Evolutionary conservation across 35 echinoderm and acorn worm species (phyloP).

Genomic region (Ophiothrix spiculata): DNA sequence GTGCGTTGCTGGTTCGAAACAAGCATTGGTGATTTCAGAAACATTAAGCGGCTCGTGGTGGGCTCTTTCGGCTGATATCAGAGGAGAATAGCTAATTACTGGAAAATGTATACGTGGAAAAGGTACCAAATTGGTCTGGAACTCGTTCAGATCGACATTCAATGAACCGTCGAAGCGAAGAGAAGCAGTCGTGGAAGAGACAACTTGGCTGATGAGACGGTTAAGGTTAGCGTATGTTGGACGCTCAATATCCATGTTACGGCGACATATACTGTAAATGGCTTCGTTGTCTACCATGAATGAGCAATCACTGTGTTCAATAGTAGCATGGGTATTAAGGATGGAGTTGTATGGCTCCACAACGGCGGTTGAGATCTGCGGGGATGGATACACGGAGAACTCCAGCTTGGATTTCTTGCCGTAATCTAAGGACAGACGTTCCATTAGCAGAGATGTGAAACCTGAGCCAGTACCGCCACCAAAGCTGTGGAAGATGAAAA

Average conservation of each 20-base stretch:
- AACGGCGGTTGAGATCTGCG: background rate
- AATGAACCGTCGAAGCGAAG: slow-evolving; percentile 51
- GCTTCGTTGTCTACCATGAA: slow-evolving; percentile 78
- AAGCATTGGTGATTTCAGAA: background rate
- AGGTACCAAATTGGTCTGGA: slow-evolving; percentile 62
- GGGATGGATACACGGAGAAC: slow-evolving; percentile 32
- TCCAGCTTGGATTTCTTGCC: slow-evolving; percentile 62
- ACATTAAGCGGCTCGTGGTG: background rate
- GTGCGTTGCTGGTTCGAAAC: slow-evolving; percentile 14
- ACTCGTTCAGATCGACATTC: slow-evolving; percentile 56
- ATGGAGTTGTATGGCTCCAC: slow-evolving; percentile 27
- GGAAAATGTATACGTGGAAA: slow-evolving; percentile 59
- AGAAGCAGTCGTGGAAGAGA: background rate
- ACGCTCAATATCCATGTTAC: slow-evolving; percentile 60
- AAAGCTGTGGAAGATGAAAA: slow-evolving; percentile 64
- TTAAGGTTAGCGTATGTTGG: slow-evolving; percentile 56
- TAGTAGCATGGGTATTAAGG: slow-evolving; percentile 55
- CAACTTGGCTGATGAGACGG: slow-evolving; percentile 4
- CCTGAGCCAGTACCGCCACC: slow-evolving; percentile 70
- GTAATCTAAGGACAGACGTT: slow-evolving; percentile 55
- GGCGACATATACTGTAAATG: slow-evolving; percentile 62
- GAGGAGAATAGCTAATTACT: slow-evolving; percentile 14
- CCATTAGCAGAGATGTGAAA: slow-evolving; percentile 61
- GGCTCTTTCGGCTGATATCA: background rate
- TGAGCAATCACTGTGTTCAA: slow-evolving; percentile 57